A percentile compares a stretch with the other conserved stretches of the same genome.
Conservation (phyloP, 1,140 invertebrate species). For the Eubasilissa regina region DNA sequence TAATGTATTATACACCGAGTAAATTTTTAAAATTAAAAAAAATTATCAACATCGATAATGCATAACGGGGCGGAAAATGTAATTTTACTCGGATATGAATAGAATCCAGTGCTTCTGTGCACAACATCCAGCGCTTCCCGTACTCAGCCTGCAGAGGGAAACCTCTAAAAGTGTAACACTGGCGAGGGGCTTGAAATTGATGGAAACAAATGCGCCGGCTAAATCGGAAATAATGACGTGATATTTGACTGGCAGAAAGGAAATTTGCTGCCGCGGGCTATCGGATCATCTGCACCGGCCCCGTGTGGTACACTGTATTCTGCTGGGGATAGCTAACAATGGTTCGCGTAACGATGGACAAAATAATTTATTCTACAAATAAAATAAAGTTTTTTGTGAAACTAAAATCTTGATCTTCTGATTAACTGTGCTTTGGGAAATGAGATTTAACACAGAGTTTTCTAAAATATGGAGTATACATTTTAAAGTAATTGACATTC, state of each 20-base stretch:
- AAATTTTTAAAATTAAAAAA: too few species aligned
- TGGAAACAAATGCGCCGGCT: slow-evolving; percentile 53
- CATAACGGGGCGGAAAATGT: too few species aligned
- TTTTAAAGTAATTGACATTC: too few species aligned
- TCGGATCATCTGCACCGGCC: slow-evolving; percentile 43
- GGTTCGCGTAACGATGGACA: not conserved
- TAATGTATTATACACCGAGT: too few species aligned
- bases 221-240: slow-evolving; percentile 59
- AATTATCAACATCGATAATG: too few species aligned
- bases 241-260: slow-evolving; percentile 59
- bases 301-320: not conserved
- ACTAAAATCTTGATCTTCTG: too few species aligned
- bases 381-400: too few species aligned
- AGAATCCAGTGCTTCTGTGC: not conserved
- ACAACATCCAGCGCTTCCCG: not conserved
- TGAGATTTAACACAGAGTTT: too few species aligned
- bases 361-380: too few species aligned
- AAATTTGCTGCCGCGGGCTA: slow-evolving; percentile 57
- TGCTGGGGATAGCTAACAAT: not conserved
- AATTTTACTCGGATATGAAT: too few species aligned
- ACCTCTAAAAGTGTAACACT: not conserved
- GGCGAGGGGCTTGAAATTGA: slow-evolving; percentile 36
- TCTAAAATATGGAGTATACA: too few species aligned
- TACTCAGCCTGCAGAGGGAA: not conserved
- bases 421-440: too few species aligned